These are phyloP conservation scores for Paradisaea rubra DNA, from an alignment of 2,113 vertebrate genomes.

Conservation along the genomic window DNA sequence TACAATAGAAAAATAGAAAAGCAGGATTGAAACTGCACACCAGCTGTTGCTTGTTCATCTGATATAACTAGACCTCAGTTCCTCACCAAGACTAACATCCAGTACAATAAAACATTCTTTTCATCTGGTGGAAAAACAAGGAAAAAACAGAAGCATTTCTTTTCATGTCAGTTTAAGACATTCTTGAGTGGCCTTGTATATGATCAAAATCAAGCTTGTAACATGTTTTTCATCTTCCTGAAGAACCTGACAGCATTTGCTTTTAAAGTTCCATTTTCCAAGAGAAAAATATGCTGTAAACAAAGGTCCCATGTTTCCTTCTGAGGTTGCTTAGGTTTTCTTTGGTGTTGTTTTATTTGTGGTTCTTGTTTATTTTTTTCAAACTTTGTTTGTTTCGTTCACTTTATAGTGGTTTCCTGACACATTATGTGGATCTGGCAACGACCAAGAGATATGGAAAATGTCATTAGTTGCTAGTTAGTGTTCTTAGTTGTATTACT, in stretches of 20 bases:
- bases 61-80: not conserved
- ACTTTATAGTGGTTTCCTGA: not conserved
- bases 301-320: not conserved
- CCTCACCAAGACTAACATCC: not conserved
- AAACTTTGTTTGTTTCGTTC: not conserved
- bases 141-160: not conserved
- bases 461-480: not conserved
- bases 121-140: constrained; percentile 31
- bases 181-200: not conserved
- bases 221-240: constrained; percentile 1
- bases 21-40: not conserved
- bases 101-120: constrained; percentile 16
- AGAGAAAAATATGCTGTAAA: not conserved
- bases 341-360: not conserved
- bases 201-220: constrained; percentile 48
- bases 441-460: not conserved
- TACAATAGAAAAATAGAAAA: not conserved
- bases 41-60: not conserved
- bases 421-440: not conserved
- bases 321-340: not conserved
- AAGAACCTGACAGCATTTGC: constrained; percentile 2
- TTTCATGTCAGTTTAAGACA: constrained; percentile 30
- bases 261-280: not conserved
- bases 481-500: not conserved
- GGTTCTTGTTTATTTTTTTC: not conserved